Evolutionary conservation across 2,797 vertebrate species (phyloP), one percentile per base, ranked within the genome.

Genomic region (Periophthalmus magnuspinnatus): DNA sequence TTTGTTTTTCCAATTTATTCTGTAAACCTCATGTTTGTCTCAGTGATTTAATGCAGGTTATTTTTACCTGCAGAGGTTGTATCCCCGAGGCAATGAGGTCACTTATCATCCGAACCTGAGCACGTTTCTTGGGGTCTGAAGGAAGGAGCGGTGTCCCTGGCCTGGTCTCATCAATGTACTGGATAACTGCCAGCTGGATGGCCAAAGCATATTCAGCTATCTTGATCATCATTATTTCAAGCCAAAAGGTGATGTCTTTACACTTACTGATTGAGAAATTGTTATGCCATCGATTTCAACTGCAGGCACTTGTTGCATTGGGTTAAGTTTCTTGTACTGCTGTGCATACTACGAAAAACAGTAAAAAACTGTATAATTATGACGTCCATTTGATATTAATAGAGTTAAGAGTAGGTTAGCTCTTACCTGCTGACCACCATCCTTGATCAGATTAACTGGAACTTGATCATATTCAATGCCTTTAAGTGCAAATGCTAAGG

Each of bases 251-350:
- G 11, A 67, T 41, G 0, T 68, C 47, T 57, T 52, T 22, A 28
- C n/a, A 95, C 96, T 97, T 86, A 99, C 98, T 0, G 98, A 99
- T 81, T 99, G 97, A 79, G 91, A 92, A 33, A 99, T 88, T 59
- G 78, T 95, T 85, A 96, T 82, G 28, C 94, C 97, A 83, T 99
- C 97, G 14, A 99, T 97, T 89, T 93, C 94, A 78, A 99, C 88
- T 52, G 91, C 87, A 70, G 98, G 98, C 34, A 99, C 97, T 93
- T 99, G 98, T 77, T 93, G 92, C 97, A 99, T 98, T 58, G 97
- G 97, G 87, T 98, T 99, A 69, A 97, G 38, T 52, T 77, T 50
- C 90, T 92, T 94, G 90, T 93, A 98, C 70, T 95, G 89, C 64
- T 94, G 65, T 22, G 94, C 92, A 52, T 92, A 86, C 98, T 99